Base-by-base conservation (phyloP, 2,888 invertebrate species). In the Tenthredo mesomela region DNA sequence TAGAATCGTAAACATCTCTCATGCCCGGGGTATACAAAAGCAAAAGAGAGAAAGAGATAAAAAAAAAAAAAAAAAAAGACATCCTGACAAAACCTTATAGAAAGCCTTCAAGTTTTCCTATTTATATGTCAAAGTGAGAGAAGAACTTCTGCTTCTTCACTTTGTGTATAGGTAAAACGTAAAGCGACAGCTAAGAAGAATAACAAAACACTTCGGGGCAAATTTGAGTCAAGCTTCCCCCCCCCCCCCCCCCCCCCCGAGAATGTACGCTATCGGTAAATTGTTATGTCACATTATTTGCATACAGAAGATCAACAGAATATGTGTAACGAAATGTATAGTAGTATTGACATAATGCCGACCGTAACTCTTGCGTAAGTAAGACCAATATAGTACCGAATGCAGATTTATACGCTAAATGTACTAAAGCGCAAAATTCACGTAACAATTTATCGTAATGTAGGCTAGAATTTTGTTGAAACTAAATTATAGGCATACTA, bases 241-340 rank as follows among this genome's bases (percentile, higher is more conserved):
- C 29, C 50, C 4, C 9, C 1, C 0, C 10, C 12, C 29, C 7
- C 7, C 10, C 61, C 15, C n/a, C n/a, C 21, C 7, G 21, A 43
- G 43, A 15, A 3, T 18, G 7, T 29, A 77, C 9, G 18, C 33
- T 54, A 77, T 54, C 4, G 50, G 54, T 77, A 18, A 47, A 77
- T 54, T 54, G 77, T 77, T 77, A 77, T 18, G 77, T 77, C 54
- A 54, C 77, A 7, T 54, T 77, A 77, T 77, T 54, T 77, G 75
- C 75, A 75, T 75, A n/a, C n/a, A 77, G 43, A 5, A 29, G 77
- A 50, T 15, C 50, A 50, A 33, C 33, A 54, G 50, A 40, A 73
- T 25, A 73, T 43, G 21, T 70, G 37, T 70, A 70, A 21, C 75
- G 12, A 75, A 40, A 25, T 47, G n/a, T 70, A n/a, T 47, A 47